A percentile compares a stretch with the other conserved stretches of the same genome.
Evolutionary conservation across 2,797 vertebrate species (phyloP).

Genomic region (Artibeus lituratus): DNA sequence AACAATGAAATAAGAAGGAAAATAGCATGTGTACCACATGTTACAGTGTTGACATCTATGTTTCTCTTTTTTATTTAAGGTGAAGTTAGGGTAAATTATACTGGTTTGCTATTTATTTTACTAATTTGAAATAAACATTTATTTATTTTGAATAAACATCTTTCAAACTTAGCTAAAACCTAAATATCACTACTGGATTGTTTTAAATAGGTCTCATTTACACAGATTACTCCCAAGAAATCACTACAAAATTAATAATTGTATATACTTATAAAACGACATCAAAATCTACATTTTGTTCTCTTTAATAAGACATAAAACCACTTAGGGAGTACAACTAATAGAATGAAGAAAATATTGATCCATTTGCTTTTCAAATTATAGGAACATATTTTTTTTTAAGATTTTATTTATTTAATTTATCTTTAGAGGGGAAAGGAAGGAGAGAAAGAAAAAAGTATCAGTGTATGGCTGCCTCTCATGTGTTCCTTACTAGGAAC

Average conservation of each 20-base stretch:
- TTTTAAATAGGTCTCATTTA: background rate
- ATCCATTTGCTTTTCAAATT: background rate
- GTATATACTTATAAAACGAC: background rate
- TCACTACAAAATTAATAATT: background rate
- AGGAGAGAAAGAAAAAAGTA: too few relatives aligned
- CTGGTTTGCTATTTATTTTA: background rate
- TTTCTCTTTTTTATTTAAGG: background rate
- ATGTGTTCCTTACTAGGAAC: too few relatives aligned
- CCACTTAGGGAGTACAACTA: background rate
- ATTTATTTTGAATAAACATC: background rate
- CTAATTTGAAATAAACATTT: background rate
- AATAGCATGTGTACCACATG: background rate
- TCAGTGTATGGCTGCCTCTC: too few relatives aligned
- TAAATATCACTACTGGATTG: background rate
- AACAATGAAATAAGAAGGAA: background rate
- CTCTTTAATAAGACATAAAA: background rate
- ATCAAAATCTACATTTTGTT: background rate
- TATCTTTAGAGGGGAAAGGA: too few relatives aligned
- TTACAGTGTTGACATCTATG: background rate
- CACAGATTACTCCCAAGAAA: background rate
- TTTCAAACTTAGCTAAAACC: background rate
- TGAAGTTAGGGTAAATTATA: background rate
- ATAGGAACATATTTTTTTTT: background rate
- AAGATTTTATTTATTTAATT: too few relatives aligned
- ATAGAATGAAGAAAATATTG: background rate